Conservation (phyloP, 2,113 vertebrate species). For the Alectura lathami region DNA sequence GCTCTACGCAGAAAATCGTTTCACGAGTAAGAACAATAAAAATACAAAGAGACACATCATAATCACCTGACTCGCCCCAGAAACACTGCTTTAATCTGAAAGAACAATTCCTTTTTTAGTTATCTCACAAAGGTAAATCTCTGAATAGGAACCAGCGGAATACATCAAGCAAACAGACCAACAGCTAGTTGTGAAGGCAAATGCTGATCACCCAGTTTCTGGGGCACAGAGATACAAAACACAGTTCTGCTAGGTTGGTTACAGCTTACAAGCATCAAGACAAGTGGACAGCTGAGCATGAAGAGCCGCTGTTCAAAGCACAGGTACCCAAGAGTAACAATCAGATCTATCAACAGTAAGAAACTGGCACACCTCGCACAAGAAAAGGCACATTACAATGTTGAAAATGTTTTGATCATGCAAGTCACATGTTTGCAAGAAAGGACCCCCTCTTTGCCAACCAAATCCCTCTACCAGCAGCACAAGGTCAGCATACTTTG, state of each 20-base stretch:
- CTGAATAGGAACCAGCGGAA: not conserved
- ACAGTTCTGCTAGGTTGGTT: not conserved
- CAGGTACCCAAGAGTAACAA: not conserved
- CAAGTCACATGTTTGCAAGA: not conserved
- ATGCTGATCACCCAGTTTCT: not conserved
- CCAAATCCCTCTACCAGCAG: not conserved
- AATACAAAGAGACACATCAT: not conserved
- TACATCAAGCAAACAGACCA: not conserved
- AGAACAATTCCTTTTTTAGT: not conserved
- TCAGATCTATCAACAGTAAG: not conserved
- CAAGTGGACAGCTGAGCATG: not conserved
- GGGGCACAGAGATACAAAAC: not conserved
- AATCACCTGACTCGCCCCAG: not conserved
- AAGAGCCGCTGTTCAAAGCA: not conserved
- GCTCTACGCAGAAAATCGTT: not conserved
- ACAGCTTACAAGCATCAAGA: not conserved
- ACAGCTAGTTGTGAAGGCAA: not conserved
- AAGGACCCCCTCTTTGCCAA: not conserved
- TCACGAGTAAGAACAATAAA: not conserved
- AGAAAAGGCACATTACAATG: not conserved
- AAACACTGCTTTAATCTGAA: not conserved
- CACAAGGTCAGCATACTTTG: not conserved
- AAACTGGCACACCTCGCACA: not conserved
- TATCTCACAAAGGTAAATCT: not conserved
- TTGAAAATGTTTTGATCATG: not conserved